Base-by-base conservation (phyloP, 2,113 vertebrate species). In the Amphilophus citrinellus region DNA sequence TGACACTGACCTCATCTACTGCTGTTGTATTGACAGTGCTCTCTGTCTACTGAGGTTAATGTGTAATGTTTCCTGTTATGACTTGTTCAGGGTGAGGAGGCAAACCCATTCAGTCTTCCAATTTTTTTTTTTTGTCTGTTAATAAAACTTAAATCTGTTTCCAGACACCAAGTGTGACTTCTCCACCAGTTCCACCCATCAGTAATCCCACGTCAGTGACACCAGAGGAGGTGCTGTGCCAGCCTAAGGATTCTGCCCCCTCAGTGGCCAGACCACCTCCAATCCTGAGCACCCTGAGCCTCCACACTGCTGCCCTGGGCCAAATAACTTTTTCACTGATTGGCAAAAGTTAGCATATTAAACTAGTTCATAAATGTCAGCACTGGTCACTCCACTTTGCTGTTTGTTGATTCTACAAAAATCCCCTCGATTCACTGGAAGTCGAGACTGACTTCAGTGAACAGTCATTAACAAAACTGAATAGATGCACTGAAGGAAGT, bases 231-330 rank as follows among this genome's bases (percentile, higher is more conserved):
- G 30, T 30, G 30, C 30, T 30, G 30, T 30, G 4, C 30, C 30
- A 30, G 30, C 30, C 30, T 30, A 30, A 30, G 30, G 30, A 15
- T 8, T 0, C 32, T 18, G 3, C 11, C 14, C 18, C 60, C 13
- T 37, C 2, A 0, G 10, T 80, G 59, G 22, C 50, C 47, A 20
- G 0, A 24, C 13, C 58, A 1, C 59, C 66, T 20, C n/a, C 58
- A 0, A 30, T 84, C 56, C 35, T 87, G 58, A 84, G 39, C 56
- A 76, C 44, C 0, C 59, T 87, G 66, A 85, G 62, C 44, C 86
- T 84, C 35, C 82, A 79, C 68, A 86, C 86, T 27, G 63, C 89
- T 14, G 59, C 15, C 14, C 75, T 85, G 53, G 82, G 61, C 17
- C 76, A 42, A 62, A 73, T 56, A 27, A 27, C 27, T 27, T 27